Evolutionary conservation across 2,113 vertebrate genomes (phyloP).

Genomic region (Euleptes europaea): DNA sequence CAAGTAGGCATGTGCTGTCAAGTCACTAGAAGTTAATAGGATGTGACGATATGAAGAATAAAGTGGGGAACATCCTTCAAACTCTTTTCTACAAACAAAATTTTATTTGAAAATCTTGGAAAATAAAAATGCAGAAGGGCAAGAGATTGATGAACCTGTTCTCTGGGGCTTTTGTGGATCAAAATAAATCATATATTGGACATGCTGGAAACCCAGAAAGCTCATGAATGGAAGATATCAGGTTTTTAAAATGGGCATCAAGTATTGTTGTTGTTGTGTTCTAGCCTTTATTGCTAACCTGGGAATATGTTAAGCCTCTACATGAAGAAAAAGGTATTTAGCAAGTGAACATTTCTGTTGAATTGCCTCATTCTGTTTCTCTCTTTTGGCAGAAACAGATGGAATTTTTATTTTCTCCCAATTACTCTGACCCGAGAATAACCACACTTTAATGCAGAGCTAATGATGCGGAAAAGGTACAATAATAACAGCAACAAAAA

Average conservation of each 20-base stretch:
- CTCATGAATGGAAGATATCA: slow-evolving; percentile 44
- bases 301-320: slow-evolving; percentile 28
- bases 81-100: not conserved
- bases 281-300: not conserved
- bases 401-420: slow-evolving; percentile 51
- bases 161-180: slow-evolving; percentile 16
- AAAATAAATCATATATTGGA: slow-evolving; percentile 7
- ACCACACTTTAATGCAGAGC: slow-evolving; percentile 50
- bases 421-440: slow-evolving; percentile 61
- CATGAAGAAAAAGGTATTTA: slow-evolving; percentile 23
- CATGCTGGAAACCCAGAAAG: slow-evolving; percentile 24
- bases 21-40: not conserved
- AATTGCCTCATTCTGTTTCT: slow-evolving; percentile 42
- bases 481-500: slow-evolving; percentile 36
- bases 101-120: not conserved
- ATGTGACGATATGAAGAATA: not conserved
- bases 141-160: not conserved
- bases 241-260: slow-evolving; percentile 41
- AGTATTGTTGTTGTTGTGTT: slow-evolving; percentile 31
- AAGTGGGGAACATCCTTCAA: not conserved
- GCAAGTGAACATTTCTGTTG: slow-evolving; percentile 22
- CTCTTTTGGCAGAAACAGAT: slow-evolving; percentile 49
- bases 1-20: not conserved
- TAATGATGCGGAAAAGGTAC: slow-evolving; percentile 65
- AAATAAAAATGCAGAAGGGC: not conserved